Base-by-base conservation (phyloP, 1,140 invertebrate species). In the Drosophila ficusphila region DNA sequence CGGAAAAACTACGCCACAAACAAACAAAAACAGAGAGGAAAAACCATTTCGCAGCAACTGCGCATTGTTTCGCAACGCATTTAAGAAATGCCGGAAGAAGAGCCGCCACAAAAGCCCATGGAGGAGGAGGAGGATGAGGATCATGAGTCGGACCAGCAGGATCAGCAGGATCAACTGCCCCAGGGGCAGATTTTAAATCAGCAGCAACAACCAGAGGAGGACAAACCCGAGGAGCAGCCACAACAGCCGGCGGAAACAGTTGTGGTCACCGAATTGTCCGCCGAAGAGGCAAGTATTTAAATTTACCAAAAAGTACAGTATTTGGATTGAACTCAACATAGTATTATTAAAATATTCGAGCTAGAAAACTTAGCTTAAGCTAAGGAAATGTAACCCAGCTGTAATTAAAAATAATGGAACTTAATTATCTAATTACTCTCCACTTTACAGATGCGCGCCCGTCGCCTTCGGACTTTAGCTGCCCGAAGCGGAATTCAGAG, bases 201-300 rank as follows among this genome's bases (percentile, higher is more conserved):
- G 14, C 38, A 73, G 62, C 39, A 58, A 33, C 54, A 42, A 36
- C 11, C 34, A 0, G 46, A 12, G 33, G 14, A 38, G 31, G 21
- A 23, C 27, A 42, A 33, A 16, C 6, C 41, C 6, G 25, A 41
- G 1, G 36, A 27, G 11, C 42, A 31, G 16, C 7, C 34, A 1
- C 57, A 41, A 23, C 51, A 52, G 61, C 34, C 46, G 9, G 21
- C 21, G 0, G 69, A 65, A 21, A 11, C 41, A 1, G 38, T 39
- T 5, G 47, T 70, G 9, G 56, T 44, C n/a, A 19, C 69, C 88
- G 95, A 95, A 92, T 91, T 96, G 53, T 94, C 93, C 60, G 95
- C 95, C 77, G 95, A 96, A 91, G 95, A 96, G 93, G 95, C 95
- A 91, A 93, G 92, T 71, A 33, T 31, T 38, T 67, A n/a, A n/a